phyloP scores from a whole-genome alignment of 1,140 invertebrate species.

The Lordiphosa mommai region DNA sequence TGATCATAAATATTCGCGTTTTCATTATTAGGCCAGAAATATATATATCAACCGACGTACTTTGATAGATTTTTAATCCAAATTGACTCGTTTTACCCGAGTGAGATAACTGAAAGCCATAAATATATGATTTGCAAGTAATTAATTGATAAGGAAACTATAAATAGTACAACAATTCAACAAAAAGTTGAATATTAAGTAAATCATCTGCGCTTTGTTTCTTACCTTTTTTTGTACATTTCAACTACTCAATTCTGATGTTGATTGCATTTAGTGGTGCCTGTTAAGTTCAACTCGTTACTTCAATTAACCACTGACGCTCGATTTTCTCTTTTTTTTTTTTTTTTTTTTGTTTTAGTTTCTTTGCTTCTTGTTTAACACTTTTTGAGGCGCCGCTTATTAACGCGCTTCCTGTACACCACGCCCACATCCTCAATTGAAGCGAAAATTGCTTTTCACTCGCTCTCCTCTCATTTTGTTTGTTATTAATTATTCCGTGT shows the following conservation, averaged over 20 bases:
- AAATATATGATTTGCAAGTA: too few relatives aligned
- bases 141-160: too few relatives aligned
- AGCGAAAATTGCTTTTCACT: constrained; percentile 63
- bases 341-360: constrained; percentile 22
- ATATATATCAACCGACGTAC: too few relatives aligned
- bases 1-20: too few relatives aligned
- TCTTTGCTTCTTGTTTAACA: constrained; percentile 35
- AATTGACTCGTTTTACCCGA: too few relatives aligned
- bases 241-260: background rate
- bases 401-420: constrained; percentile 61
- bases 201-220: too few relatives aligned
- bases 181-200: too few relatives aligned
- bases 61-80: too few relatives aligned
- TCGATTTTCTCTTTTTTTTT: constrained; percentile 22
- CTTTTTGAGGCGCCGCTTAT: constrained; percentile 69
- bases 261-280: background rate
- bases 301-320: constrained; percentile 41
- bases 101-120: too few relatives aligned
- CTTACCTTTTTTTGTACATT: background rate
- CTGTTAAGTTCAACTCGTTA: constrained; percentile 16
- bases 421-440: constrained; percentile 71
- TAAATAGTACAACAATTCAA: too few relatives aligned
- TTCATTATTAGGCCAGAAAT: too few relatives aligned
- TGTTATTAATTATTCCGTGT: constrained; percentile 70
- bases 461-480: constrained; percentile 41